phyloP scores from a whole-genome alignment of 2,888 invertebrate genomes.

The Epinotia nisella region DNA sequence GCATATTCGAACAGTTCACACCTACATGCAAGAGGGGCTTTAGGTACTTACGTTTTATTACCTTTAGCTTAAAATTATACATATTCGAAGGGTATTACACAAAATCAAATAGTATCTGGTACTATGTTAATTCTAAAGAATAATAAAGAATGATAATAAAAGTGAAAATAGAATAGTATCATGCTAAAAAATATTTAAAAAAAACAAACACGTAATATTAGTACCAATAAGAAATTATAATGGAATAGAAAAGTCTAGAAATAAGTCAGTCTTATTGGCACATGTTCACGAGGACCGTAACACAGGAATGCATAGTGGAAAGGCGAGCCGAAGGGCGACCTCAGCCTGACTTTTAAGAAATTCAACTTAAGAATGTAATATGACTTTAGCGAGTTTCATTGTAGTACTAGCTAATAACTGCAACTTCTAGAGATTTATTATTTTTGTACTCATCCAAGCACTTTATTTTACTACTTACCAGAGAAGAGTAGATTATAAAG shows the following conservation, averaged over 20 bases:
- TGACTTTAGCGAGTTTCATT: neutral
- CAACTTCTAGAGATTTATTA: constrained; percentile 10
- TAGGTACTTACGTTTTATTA: too few relatives aligned
- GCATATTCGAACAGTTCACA: too few relatives aligned
- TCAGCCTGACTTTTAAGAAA: constrained; percentile 3
- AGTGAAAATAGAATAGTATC: neutral
- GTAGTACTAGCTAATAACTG: constrained; percentile 10
- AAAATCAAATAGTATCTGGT: neutral
- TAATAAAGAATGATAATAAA: neutral
- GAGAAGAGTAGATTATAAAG: neutral
- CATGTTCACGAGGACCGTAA: constrained; percentile 29
- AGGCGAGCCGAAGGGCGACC: constrained; percentile 4
- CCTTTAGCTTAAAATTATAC: too few relatives aligned
- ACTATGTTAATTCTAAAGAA: neutral
- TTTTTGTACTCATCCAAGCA: constrained; percentile 32
- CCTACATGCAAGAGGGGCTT: too few relatives aligned
- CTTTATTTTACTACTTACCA: constrained; percentile 1
- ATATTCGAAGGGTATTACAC: neutral
- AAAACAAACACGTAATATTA: constrained; percentile 1
- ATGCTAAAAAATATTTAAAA: neutral
- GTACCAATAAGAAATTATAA: constrained; percentile 42
- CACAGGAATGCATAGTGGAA: constrained; percentile 45
- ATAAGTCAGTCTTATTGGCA: constrained; percentile 46
- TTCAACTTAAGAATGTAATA: neutral
- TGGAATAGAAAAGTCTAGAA: constrained; percentile 26